Evolutionary conservation across 2,888 invertebrate species (phyloP).

Genomic region (Hemistola chrysoprasaria): DNA sequence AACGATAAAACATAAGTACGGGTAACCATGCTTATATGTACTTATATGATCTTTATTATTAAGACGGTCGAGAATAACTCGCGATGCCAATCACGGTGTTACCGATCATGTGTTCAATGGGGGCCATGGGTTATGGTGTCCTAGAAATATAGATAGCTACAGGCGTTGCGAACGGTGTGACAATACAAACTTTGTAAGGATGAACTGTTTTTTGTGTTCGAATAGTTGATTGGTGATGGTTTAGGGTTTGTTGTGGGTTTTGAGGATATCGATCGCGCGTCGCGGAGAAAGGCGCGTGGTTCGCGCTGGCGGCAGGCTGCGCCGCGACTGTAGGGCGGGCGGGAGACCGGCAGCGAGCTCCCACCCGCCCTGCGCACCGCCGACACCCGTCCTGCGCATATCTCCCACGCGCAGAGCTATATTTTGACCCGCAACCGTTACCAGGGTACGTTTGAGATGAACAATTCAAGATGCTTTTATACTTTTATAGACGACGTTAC

Average conservation of each 20-base stretch:
- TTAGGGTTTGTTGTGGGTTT: conserved; percentile 41
- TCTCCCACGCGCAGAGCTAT: conserved; percentile 63
- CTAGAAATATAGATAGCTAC: conserved; percentile 25
- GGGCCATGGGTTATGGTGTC: conserved; percentile 57
- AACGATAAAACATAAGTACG: conserved; percentile 44
- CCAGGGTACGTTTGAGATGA: conserved; percentile 44
- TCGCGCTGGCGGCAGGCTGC: conserved; percentile 73
- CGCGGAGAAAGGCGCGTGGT: conserved; percentile 47
- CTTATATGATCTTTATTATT: conserved; percentile 14
- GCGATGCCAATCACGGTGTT: conserved; percentile 40
- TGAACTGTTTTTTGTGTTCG: not conserved
- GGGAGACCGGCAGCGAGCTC: conserved; percentile 34
- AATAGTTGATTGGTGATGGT: conserved; percentile 21
- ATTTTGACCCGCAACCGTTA: conserved; percentile 56
- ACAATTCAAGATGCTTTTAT: too few species aligned
- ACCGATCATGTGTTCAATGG: conserved; percentile 68
- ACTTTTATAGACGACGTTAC: too few species aligned
- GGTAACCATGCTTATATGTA: conserved; percentile 23
- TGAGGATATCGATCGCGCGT: conserved; percentile 61
- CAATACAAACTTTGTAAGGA: conserved; percentile 28
- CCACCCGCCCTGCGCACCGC: conserved; percentile 31
- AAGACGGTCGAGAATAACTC: conserved; percentile 50
- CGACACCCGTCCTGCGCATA: conserved; percentile 29
- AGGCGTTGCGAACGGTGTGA: conserved; percentile 46
- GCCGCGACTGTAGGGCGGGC: conserved; percentile 71